These are phyloP conservation scores for Brachynemurus nebulosus DNA, from an alignment of 2,888 invertebrate genomes.

Conservation along the genomic window DNA sequence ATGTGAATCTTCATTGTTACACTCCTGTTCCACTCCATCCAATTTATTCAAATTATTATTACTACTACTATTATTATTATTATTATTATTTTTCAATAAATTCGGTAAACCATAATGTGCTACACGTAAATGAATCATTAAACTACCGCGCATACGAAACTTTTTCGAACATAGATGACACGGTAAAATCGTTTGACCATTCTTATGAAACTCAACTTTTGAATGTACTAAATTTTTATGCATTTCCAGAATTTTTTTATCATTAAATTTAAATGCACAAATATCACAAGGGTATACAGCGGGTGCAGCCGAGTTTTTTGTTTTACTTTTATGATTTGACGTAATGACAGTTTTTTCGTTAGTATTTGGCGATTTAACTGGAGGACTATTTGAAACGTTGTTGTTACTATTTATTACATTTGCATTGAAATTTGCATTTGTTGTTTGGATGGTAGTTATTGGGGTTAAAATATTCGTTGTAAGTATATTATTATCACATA, in stretches of 20 bases:
- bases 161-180: constrained; percentile 68
- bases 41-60: not conserved
- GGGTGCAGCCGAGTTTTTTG: constrained; percentile 18
- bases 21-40: constrained; percentile 16
- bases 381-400: constrained; percentile 24
- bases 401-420: constrained; percentile 29
- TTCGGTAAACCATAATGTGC: constrained; percentile 51
- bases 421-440: no score
- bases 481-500: not conserved
- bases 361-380: no score
- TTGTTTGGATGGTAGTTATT: constrained; percentile 20
- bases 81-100: not conserved
- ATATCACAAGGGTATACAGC: no score
- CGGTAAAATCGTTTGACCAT: constrained; percentile 35
- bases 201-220: constrained; percentile 26
- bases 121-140: constrained; percentile 69
- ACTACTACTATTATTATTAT: not conserved
- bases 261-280: constrained; percentile 58
- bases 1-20: constrained; percentile 25
- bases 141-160: constrained; percentile 68
- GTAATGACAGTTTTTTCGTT: not conserved
- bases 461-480: constrained; percentile 12
- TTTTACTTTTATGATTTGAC: not conserved
- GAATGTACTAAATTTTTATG: constrained; percentile 59
- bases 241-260: constrained; percentile 53